Evolutionary conservation across 2,888 invertebrate genomes (phyloP).

Genomic region (Ormyrus thymus): DNA sequence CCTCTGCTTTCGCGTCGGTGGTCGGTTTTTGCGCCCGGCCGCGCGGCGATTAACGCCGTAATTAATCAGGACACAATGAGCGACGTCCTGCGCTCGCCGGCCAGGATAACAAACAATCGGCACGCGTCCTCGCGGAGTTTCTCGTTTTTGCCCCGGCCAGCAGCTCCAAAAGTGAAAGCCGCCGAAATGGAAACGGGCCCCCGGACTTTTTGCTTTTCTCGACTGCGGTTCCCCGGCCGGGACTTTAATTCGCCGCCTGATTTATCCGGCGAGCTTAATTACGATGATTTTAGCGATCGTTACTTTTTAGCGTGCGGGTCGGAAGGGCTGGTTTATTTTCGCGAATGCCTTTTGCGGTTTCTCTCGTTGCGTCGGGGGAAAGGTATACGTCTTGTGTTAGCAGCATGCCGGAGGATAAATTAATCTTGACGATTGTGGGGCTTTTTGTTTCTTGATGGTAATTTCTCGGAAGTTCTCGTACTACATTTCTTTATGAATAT

Average conservation of each 20-base stretch:
- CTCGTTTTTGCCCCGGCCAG: background rate
- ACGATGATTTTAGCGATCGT: slow-evolving; percentile 34
- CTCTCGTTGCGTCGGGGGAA: slow-evolving; percentile 26
- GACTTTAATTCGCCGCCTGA: slow-evolving; percentile 46
- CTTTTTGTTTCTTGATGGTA: background rate
- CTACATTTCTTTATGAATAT: background rate
- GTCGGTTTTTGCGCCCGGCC: slow-evolving; percentile 14
- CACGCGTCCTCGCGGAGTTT: slow-evolving; percentile 14
- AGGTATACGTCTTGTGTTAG: slow-evolving; percentile 2
- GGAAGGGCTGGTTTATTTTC: slow-evolving; percentile 16
- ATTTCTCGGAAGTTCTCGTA: slow-evolving; percentile 16
- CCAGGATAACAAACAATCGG: slow-evolving; percentile 5
- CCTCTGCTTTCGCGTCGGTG: background rate
- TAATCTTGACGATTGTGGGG: background rate
- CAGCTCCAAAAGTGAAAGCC: slow-evolving; percentile 45
- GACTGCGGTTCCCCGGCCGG: slow-evolving; percentile 16
- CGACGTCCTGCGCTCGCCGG: background rate
- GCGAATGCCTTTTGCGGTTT: slow-evolving; percentile 16
- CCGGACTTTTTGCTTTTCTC: background rate
- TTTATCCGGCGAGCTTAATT: slow-evolving; percentile 50
- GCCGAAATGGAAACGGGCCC: slow-evolving; percentile 35
- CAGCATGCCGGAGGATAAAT: background rate
- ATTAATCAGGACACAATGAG: slow-evolving; percentile 31
- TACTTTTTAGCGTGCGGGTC: slow-evolving; percentile 22
- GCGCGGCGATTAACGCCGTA: slow-evolving; percentile 17